Evolutionary conservation across 23 tunicate species (phyloP).

Genomic region (Clavelina lepadiformis): DNA sequence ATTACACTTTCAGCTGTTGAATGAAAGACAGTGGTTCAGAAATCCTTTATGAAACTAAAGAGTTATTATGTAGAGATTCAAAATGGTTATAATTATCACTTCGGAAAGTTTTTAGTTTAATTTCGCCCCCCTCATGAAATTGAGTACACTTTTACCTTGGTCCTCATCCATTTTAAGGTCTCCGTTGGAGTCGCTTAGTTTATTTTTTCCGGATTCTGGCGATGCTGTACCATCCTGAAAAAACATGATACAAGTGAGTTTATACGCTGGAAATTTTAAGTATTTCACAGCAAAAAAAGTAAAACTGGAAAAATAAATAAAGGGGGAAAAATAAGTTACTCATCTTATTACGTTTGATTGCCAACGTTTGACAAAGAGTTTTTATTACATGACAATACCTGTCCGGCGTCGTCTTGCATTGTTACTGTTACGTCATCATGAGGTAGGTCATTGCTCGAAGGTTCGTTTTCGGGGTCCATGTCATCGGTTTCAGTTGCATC

Average conservation of each 20-base stretch:
- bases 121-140: neutral
- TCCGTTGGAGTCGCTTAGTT: neutral
- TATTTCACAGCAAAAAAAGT: too few relatives aligned
- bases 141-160: too few relatives aligned
- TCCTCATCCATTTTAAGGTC: too few relatives aligned
- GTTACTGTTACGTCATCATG: conserved; percentile 4
- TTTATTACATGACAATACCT: too few relatives aligned
- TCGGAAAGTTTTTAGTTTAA: neutral
- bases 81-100: neutral
- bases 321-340: too few relatives aligned
- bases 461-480: conserved; percentile 13
- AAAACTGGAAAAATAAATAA: too few relatives aligned
- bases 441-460: neutral
- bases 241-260: too few relatives aligned
- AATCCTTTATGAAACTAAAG: neutral
- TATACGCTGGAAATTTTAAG: too few relatives aligned
- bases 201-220: conserved; percentile 16
- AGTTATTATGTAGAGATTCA: neutral
- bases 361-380: too few relatives aligned
- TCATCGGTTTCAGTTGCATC: conserved; percentile 21
- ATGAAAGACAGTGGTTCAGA: neutral
- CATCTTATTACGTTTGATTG: too few relatives aligned
- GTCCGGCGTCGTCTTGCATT: too few relatives aligned
- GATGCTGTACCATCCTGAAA: conserved; percentile 11
- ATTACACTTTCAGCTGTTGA: conserved; percentile 8